Evolutionary conservation across 2,888 invertebrate genomes (phyloP).

Genomic region (Galeruca laticollis): DNA sequence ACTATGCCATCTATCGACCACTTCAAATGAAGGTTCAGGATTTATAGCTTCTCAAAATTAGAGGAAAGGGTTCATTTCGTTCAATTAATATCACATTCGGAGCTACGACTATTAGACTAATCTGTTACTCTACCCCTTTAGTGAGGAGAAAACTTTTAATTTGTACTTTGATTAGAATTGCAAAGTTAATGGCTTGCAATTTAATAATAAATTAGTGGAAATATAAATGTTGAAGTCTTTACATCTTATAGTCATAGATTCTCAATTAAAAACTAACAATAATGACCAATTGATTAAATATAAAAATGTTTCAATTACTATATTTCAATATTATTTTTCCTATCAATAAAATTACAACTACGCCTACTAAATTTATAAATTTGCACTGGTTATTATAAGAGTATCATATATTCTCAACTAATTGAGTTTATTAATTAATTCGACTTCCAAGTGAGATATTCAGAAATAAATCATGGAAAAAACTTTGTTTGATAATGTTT

Average conservation of each 20-base stretch:
- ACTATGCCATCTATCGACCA: slow-evolving; percentile 59
- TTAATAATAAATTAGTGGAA: too few species aligned
- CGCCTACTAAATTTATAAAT: too few species aligned
- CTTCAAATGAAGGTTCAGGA: slow-evolving; percentile 65
- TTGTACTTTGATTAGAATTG: not conserved
- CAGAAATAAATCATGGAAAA: too few species aligned
- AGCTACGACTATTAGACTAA: slow-evolving; percentile 51
- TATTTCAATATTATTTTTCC: not conserved
- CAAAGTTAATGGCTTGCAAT: not conserved
- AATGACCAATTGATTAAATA: not conserved
- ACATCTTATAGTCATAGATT: too few species aligned
- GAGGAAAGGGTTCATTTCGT: slow-evolving; percentile 66
- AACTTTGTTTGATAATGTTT: too few species aligned
- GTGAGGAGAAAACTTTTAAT: slow-evolving; percentile 31
- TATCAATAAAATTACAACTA: too few species aligned
- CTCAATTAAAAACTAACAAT: too few species aligned
- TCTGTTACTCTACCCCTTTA: slow-evolving; percentile 36
- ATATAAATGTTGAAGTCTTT: too few species aligned
- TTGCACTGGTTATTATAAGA: too few species aligned
- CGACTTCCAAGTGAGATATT: too few species aligned
- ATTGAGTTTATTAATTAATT: too few species aligned
- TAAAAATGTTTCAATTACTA: not conserved
- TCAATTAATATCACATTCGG: slow-evolving; percentile 64
- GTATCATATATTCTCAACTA: too few species aligned
- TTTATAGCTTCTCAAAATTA: slow-evolving; percentile 66